Conservation (phyloP, 2,113 vertebrate species). For the Tachysurus fulvidraco region DNA sequence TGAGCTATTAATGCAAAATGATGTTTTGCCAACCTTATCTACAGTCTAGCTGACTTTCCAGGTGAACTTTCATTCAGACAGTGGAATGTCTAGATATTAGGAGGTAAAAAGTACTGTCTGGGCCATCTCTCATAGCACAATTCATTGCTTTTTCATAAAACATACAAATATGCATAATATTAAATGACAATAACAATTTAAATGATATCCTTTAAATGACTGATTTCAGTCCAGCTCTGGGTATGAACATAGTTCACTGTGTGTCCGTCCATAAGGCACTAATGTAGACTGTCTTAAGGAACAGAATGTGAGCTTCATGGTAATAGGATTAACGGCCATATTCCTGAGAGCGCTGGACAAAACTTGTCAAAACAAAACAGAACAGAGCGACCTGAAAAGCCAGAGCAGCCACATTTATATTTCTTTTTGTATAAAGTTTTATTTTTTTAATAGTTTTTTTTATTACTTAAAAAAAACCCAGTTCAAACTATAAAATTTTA, state of each 20-base stretch:
- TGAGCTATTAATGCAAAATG: not conserved
- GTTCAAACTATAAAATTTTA: not conserved
- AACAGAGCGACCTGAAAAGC: not conserved
- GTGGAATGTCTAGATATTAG: constrained; percentile 12
- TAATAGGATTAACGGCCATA: constrained; percentile 40
- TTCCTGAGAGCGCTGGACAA: constrained; percentile 4
- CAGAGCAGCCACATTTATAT: not conserved
- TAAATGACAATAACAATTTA: not conserved
- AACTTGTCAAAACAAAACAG: constrained; percentile 14
- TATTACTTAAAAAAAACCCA: not conserved
- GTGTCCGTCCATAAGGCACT: not conserved
- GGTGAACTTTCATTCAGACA: constrained; percentile 1
- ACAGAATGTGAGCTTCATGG: not conserved
- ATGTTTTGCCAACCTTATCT: constrained; percentile 3
- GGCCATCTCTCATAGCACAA: constrained; percentile 2
- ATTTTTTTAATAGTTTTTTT: not conserved
- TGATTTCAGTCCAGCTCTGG: not conserved
- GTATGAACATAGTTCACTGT: not conserved
- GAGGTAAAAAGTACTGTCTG: constrained; percentile 1
- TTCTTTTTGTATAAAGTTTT: not conserved
- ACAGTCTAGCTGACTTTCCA: not conserved
- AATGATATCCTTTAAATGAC: not conserved
- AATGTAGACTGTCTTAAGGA: not conserved
- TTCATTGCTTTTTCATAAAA: not conserved
- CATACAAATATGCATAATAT: not conserved